A percentile compares a stretch with the other conserved stretches of the same genome.
Conservation (phyloP, 2,113 vertebrate species). For the Sardina pilchardus region DNA sequence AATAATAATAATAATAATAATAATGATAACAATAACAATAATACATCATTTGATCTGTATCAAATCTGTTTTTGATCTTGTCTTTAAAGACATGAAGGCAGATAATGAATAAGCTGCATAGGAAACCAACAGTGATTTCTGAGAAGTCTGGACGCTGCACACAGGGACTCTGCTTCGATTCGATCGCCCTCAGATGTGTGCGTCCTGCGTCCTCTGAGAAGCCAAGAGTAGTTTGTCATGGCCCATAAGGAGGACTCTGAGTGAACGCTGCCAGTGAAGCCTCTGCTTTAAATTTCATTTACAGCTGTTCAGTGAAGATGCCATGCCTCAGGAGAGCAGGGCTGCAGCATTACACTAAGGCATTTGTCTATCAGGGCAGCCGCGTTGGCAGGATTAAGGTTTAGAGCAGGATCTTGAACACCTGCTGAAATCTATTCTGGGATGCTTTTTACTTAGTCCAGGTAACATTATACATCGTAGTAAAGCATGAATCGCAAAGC, state of each 20-base stretch:
- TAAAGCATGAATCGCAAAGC: neutral
- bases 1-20: too few species aligned
- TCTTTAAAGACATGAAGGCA: neutral
- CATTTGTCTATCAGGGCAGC: neutral
- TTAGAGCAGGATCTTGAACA: neutral
- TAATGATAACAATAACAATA: neutral
- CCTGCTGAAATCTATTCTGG: neutral
- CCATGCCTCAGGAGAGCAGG: neutral
- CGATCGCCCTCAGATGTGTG: neutral
- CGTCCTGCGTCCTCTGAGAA: neutral
- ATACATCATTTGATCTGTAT: neutral
- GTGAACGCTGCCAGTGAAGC: neutral
- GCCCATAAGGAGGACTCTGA: neutral
- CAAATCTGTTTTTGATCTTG: neutral
- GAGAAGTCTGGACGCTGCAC: neutral
- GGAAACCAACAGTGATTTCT: neutral
- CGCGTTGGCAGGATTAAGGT: neutral
- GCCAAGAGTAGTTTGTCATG: neutral
- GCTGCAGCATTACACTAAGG: neutral
- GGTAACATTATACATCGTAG: neutral
- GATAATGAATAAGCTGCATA: neutral
- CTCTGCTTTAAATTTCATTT: neutral
- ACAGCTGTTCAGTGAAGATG: neutral
- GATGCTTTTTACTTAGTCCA: neutral
- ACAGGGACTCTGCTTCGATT: neutral